Evolutionary conservation across 2,113 vertebrate species (phyloP).

Genomic region (Scomber colias): DNA sequence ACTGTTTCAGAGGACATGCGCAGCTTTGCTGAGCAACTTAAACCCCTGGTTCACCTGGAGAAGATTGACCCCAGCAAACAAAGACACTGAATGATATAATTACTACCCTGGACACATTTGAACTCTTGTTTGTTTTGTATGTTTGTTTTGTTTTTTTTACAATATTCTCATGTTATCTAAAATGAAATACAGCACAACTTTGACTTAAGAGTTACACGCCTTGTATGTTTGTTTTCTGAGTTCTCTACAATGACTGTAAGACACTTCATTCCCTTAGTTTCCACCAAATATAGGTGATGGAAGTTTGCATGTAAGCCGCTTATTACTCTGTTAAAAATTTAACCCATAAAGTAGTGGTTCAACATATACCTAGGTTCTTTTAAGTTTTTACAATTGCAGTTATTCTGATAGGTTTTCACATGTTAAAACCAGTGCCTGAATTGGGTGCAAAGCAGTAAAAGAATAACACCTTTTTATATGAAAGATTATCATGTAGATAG

Average conservation of each 20-base stretch:
- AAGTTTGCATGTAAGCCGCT: not conserved
- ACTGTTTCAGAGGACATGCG: constrained; percentile 95
- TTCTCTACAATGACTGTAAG: not conserved
- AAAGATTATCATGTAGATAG: no score
- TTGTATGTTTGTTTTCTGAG: constrained; percentile 18
- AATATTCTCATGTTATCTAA: not conserved
- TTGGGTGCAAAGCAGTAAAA: not conserved
- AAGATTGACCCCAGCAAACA: constrained; percentile 96
- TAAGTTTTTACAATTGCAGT: not conserved
- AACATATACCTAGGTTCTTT: not conserved
- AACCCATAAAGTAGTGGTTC: not conserved
- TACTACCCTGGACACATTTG: not conserved
- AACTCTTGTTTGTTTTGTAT: not conserved
- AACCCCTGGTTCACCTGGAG: constrained; percentile 95
- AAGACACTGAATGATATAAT: constrained; percentile 84
- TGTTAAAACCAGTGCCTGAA: not conserved
- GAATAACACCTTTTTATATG: not conserved
- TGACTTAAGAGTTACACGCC: not conserved
- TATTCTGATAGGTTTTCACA: not conserved
- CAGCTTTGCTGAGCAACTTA: constrained; percentile 96
- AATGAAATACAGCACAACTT: constrained; percentile 42
- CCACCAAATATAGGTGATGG: not conserved
- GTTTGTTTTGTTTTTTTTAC: not conserved
- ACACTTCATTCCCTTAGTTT: not conserved
- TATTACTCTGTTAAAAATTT: not conserved